Conservation (phyloP, 2,888 invertebrate genomes). For the Tetheella fluctuosa region DNA sequence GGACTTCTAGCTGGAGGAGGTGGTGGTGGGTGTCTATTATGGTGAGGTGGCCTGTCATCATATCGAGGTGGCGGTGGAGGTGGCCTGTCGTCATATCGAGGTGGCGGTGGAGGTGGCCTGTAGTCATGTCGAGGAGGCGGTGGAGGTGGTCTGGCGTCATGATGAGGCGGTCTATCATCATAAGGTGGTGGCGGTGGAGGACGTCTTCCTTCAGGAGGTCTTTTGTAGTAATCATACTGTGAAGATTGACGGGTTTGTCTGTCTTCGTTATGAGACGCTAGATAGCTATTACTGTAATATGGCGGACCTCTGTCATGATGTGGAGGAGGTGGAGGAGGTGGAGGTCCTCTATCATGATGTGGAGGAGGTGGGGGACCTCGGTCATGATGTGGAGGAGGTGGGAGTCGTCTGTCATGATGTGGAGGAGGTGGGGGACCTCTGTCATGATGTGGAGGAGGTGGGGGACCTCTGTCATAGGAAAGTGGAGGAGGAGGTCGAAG, state of each 20-base stretch:
- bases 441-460: slow-evolving; percentile 22
- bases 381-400: not conserved
- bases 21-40: slow-evolving; percentile 10
- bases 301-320: slow-evolving; percentile 16
- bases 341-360: slow-evolving; percentile 23
- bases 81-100: slow-evolving; percentile 16
- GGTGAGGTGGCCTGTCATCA: slow-evolving; percentile 16
- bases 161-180: slow-evolving; percentile 20
- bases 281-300: slow-evolving; percentile 12
- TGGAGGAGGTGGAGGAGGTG: slow-evolving; percentile 25
- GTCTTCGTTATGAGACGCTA: slow-evolving; percentile 14
- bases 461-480: not conserved
- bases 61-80: slow-evolving; percentile 17
- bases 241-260: slow-evolving; percentile 18
- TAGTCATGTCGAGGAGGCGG: not conserved
- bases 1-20: slow-evolving; percentile 20
- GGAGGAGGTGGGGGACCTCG: slow-evolving; percentile 19
- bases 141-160: slow-evolving; percentile 6
- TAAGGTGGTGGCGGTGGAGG: slow-evolving; percentile 22
- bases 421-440: slow-evolving; percentile 23
- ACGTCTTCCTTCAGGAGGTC: not conserved
- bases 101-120: slow-evolving; percentile 18
- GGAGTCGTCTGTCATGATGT: slow-evolving; percentile 9
- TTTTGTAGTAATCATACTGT: slow-evolving; percentile 15
- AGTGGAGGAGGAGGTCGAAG: slow-evolving; percentile 15